Base-by-base conservation (phyloP, 2,113 vertebrate genomes). In the Plestiodon gilberti region DNA sequence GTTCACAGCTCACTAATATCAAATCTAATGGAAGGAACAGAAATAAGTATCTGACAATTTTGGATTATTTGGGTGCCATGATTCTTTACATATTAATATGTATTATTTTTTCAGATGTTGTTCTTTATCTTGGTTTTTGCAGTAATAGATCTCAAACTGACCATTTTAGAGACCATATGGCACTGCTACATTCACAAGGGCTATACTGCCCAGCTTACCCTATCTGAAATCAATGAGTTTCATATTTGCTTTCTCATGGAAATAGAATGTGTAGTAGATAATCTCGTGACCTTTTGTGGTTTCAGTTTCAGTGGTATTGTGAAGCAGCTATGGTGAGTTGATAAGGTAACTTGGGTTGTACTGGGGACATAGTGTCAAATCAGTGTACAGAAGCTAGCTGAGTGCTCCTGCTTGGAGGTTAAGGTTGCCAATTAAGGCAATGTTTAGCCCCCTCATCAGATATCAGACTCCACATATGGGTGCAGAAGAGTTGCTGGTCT, bases 221-320 rank as follows among this genome's bases (percentile, higher is more conserved):
- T 57, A 18, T 74, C 52, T n/a, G 76, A 57, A 84, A 33, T 40
- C 25, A 22, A 9, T 2, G 5, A 57, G 35, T 33, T 43, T 40
- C 62, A 33, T 48, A 14, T 11, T 65, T 78, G 25, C 40, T 65
- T 84, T 75, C 77, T 8, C 43, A 59, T 62, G 76, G 40, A 38
- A 62, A 17, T 55, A 78, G 82, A 76, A 80, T 73, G 25, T 55
- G 20, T 79, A 67, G 57, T 62, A n/a, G 74, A 83, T 88, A 64
- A 55, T 40, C 65, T 79, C 65, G 8, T 73, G 77, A n/a, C 76
- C 76, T n/a, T 9, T 40, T 40, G n/a, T 20, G 64, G 55, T 40
- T 64, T 74, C 57, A 14, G 30, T 18, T 74, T 23, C 40, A 81
- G 17, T 74, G 23, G 22, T 80, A 33, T 33, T 52, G 40, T 33